Evolutionary conservation across 2,888 invertebrate species (phyloP).

Genomic region (Andrena trimmerana): DNA sequence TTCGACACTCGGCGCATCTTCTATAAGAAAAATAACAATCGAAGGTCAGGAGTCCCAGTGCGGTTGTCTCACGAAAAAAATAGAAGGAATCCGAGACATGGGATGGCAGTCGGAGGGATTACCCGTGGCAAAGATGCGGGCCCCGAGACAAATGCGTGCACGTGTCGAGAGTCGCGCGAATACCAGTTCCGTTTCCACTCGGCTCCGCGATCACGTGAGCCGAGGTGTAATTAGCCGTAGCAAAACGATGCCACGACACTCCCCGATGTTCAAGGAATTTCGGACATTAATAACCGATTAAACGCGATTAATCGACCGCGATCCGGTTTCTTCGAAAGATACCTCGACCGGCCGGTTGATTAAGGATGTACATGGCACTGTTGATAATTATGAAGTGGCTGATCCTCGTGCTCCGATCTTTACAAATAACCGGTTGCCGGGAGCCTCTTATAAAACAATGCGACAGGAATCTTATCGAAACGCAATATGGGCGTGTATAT

Average conservation of each 20-base stretch:
- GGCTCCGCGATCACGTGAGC: constrained; percentile 28
- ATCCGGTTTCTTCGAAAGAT: constrained; percentile 5
- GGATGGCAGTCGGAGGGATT: constrained; percentile 19
- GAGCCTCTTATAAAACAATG: not conserved
- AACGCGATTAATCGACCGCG: constrained; percentile 46
- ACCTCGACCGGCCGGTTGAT: constrained; percentile 9
- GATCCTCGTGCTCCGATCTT: constrained; percentile 30
- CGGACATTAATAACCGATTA: constrained; percentile 49
- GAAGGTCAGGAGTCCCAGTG: constrained; percentile 12
- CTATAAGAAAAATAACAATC: constrained; percentile 5
- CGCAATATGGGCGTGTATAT: too few relatives aligned
- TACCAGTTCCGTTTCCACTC: constrained; percentile 22
- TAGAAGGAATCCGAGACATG: constrained; percentile 41
- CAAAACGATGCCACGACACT: not conserved
- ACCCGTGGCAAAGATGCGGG: constrained; percentile 36
- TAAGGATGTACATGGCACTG: constrained; percentile 29
- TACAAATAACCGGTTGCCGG: constrained; percentile 7
- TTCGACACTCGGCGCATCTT: not conserved
- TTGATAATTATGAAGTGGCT: constrained; percentile 42
- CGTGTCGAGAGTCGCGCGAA: constrained; percentile 36
- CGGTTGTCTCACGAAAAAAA: constrained; percentile 21
- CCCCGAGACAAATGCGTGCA: constrained; percentile 44
- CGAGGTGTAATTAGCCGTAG: constrained; percentile 44
- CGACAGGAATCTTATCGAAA: constrained; percentile 1
- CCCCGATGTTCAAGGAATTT: constrained; percentile 21